Percentiles rank a stretch among this genome's conserved stretches.
Conservation (phyloP, 2,113 vertebrate species). For the Ahaetulla prasina region DNA sequence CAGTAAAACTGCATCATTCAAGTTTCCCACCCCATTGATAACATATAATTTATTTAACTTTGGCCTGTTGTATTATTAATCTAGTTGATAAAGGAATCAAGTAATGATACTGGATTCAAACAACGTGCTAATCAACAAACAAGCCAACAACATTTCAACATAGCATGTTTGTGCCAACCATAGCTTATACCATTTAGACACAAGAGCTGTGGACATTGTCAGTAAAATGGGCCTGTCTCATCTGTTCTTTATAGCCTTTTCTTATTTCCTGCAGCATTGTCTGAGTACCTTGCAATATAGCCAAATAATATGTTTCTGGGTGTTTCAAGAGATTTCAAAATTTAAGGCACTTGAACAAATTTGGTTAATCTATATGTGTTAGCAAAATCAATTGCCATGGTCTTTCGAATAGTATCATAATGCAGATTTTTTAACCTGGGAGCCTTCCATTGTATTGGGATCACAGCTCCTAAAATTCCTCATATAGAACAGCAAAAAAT, state of each 20-base stretch:
- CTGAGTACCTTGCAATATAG: neutral
- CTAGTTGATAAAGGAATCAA: neutral
- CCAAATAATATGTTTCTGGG: neutral
- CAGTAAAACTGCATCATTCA: neutral
- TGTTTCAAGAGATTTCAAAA: neutral
- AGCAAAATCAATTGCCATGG: neutral
- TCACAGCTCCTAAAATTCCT: neutral
- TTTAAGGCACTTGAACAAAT: neutral
- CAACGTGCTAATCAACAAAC: neutral
- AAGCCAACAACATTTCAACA: neutral
- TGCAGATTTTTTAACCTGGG: neutral
- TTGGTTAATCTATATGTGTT: neutral
- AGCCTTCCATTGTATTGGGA: neutral
- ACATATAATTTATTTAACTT: neutral
- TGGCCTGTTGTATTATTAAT: neutral
- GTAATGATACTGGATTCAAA: neutral
- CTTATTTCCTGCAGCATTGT: neutral
- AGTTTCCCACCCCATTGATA: neutral
- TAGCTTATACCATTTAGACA: neutral
- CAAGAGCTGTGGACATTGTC: neutral
- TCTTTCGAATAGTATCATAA: neutral
- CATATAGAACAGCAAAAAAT: neutral
- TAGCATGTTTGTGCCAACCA: neutral
- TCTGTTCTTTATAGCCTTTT: neutral
- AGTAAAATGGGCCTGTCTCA: neutral